Evolutionary conservation across 2,797 vertebrate genomes (phyloP).

Genomic region (Spinibarbus caldwelli): DNA sequence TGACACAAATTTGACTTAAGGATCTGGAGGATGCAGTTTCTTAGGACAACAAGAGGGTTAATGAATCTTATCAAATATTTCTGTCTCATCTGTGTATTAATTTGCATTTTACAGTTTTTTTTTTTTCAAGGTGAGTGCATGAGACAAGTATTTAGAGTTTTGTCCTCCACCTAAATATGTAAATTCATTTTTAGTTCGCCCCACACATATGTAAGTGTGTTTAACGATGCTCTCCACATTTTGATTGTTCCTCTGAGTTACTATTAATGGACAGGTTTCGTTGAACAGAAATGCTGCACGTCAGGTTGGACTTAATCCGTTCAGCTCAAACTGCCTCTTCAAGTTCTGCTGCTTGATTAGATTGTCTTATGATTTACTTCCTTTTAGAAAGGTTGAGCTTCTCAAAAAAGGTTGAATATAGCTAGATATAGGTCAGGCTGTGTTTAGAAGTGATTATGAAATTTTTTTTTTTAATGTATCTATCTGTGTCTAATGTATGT

Average conservation of each 20-base stretch:
- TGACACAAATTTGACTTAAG: neutral
- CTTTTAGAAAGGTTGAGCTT: slow-evolving; percentile 45
- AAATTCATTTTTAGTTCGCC: neutral
- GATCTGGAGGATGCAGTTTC: too few relatives aligned
- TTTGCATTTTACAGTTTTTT: neutral
- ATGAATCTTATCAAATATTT: neutral
- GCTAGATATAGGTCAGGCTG: slow-evolving; percentile 6
- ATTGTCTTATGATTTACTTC: slow-evolving; percentile 44
- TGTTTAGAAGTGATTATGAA: neutral
- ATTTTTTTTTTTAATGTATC: neutral
- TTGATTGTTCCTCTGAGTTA: neutral
- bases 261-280: slow-evolving; percentile 70
- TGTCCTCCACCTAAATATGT: neutral
- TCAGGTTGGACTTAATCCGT: slow-evolving; percentile 69
- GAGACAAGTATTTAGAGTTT: neutral
- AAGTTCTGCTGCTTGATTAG: slow-evolving; percentile 55
- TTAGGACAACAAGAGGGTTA: neutral
- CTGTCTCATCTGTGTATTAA: neutral
- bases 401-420: neutral
- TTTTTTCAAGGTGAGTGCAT: too few relatives aligned
- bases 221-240: slow-evolving; percentile 13
- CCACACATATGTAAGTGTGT: neutral
- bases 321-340: slow-evolving; percentile 70
- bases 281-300: slow-evolving; percentile 74
- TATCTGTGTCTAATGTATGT: neutral